These are phyloP conservation scores for Pterobdella sp. DNA, from an alignment of 2,888 invertebrate species.

Conservation along the genomic window DNA sequence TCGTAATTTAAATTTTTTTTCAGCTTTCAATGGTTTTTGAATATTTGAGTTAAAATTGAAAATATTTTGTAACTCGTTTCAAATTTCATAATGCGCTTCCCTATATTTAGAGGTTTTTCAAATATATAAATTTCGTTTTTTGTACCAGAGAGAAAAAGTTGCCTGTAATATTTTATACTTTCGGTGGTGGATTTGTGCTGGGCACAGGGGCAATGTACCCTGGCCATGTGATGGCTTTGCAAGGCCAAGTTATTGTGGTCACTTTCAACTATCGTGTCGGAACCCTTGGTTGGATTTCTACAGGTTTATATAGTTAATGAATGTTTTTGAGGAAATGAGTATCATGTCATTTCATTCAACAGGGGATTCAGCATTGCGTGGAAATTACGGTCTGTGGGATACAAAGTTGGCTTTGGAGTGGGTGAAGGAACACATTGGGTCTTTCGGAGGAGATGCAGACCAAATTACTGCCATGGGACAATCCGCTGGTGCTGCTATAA, in stretches of 20 bases:
- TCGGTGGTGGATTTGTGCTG: slow-evolving; percentile 35
- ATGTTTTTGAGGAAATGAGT: too few species aligned
- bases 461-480: slow-evolving; percentile 35
- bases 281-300: slow-evolving; percentile 33
- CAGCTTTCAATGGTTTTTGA: background rate
- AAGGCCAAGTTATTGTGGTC: slow-evolving; percentile 36
- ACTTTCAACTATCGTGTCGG: slow-evolving; percentile 35
- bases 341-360: slow-evolving; percentile 8
- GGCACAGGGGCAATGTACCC: slow-evolving; percentile 36
- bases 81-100: background rate
- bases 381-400: slow-evolving; percentile 60
- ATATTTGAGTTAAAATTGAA: background rate
- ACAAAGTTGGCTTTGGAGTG: slow-evolving; percentile 55
- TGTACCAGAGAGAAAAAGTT: slow-evolving; percentile 17
- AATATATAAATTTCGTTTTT: background rate
- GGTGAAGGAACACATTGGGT: slow-evolving; percentile 54
- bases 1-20: too few species aligned
- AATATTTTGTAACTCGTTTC: background rate
- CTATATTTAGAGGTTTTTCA: background rate
- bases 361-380: slow-evolving; percentile 47
- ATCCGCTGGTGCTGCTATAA: slow-evolving; percentile 35
- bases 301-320: slow-evolving; percentile 27
- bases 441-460: slow-evolving; percentile 33
- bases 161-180: slow-evolving; percentile 35
- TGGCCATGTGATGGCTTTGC: slow-evolving; percentile 33